Evolutionary conservation across 92 coral and sea anemone species (phyloP).

Genomic region (Palythoa caribaeorum): DNA sequence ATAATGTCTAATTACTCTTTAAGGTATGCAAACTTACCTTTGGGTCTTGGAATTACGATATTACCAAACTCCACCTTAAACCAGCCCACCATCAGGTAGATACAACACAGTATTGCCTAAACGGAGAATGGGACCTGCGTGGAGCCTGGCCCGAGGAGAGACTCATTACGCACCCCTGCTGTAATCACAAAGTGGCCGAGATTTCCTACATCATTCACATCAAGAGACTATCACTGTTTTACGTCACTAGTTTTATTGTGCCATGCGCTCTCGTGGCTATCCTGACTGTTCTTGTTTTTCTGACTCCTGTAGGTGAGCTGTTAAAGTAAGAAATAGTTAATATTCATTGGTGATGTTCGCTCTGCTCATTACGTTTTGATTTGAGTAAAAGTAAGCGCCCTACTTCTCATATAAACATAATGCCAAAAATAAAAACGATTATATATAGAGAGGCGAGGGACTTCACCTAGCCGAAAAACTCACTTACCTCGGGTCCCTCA

Average conservation of each 20-base stretch:
- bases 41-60: constrained; percentile 92
- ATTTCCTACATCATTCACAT: constrained; percentile 83
- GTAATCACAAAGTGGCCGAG: constrained; percentile 80
- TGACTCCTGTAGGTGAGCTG: constrained; percentile 87
- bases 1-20: not conserved
- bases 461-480: no score
- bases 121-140: constrained; percentile 90
- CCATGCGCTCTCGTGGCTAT: constrained; percentile 94
- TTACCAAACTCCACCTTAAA: constrained; percentile 74
- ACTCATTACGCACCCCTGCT: constrained; percentile 83
- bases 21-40: constrained; percentile 90
- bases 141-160: constrained; percentile 73
- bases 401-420: no score
- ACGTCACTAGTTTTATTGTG: constrained; percentile 82
- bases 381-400: no score
- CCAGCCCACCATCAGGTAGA: constrained; percentile 61
- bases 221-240: constrained; percentile 78
- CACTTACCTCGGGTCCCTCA: no score
- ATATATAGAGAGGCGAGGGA: no score
- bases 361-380: no score
- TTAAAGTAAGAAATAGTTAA: not conserved
- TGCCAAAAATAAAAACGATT: no score
- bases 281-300: constrained; percentile 82
- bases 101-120: constrained; percentile 62
- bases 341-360: no score